Evolutionary conservation across 2,888 invertebrate genomes (phyloP).

Genomic region (Drosophila lutescens): DNA sequence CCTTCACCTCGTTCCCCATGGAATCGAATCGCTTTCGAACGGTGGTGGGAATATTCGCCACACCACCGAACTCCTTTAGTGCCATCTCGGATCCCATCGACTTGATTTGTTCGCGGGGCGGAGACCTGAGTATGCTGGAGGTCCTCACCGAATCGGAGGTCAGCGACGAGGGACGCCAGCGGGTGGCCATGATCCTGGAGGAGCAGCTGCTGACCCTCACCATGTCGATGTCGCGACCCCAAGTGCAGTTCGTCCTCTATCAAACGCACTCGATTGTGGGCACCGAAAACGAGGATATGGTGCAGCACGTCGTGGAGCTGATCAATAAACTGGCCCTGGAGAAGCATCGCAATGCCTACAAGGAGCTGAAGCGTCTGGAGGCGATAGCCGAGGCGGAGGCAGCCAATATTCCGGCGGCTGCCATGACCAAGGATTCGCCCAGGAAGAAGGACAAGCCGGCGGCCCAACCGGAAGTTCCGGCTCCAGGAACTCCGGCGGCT

Average conservation of each 20-base stretch:
- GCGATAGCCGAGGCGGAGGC: slow-evolving; percentile 81
- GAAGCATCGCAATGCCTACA: slow-evolving; percentile 86
- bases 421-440: slow-evolving; percentile 70
- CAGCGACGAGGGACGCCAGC: slow-evolving; percentile 86
- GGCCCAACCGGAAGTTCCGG: slow-evolving; percentile 51
- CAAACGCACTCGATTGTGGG: slow-evolving; percentile 92
- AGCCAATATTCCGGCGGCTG: slow-evolving; percentile 80
- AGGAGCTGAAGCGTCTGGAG: slow-evolving; percentile 80
- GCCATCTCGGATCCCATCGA: slow-evolving; percentile 92
- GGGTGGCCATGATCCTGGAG: slow-evolving; percentile 88
- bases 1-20: slow-evolving; percentile 85
- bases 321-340: slow-evolving; percentile 89
- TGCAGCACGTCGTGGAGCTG: slow-evolving; percentile 88
- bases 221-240: slow-evolving; percentile 91
- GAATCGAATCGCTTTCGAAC: slow-evolving; percentile 86
- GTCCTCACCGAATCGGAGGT: slow-evolving; percentile 89
- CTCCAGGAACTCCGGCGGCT: slow-evolving; percentile 25
- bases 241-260: slow-evolving; percentile 92
- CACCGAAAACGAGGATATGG: slow-evolving; percentile 91
- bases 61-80: slow-evolving; percentile 92
- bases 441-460: slow-evolving; percentile 68
- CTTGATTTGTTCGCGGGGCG: slow-evolving; percentile 91
- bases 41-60: slow-evolving; percentile 88
- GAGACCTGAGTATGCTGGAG: slow-evolving; percentile 91
- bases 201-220: slow-evolving; percentile 91